phyloP scores from a whole-genome alignment of 2,797 vertebrate species.

The Esox masquinongy region DNA sequence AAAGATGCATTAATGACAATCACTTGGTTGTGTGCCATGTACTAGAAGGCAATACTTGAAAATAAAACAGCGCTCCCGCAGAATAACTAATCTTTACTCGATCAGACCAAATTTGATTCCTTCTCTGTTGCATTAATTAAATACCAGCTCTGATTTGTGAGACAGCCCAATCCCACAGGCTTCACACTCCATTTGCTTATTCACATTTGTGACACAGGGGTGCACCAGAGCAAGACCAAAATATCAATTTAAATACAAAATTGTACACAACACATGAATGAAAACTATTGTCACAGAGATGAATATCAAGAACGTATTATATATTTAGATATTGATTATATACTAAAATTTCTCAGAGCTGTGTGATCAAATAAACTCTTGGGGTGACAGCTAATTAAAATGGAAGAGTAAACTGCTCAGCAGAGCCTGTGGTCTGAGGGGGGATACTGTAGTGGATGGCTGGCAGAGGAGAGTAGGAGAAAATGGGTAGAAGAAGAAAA shows the following conservation, averaged over 20 bases:
- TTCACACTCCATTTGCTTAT: conserved; percentile 60
- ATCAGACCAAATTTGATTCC: conserved; percentile 42
- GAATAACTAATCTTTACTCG: conserved; percentile 38
- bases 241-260: conserved; percentile 54
- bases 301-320: background rate
- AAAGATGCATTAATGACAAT: background rate
- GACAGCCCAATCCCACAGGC: conserved; percentile 53
- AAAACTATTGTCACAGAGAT: conserved; percentile 20
- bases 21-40: background rate
- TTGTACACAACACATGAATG: conserved; percentile 40
- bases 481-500: background rate
- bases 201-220: conserved; percentile 52
- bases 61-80: background rate
- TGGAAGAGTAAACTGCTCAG: conserved; percentile 39
- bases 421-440: conserved; percentile 39
- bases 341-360: conserved; percentile 38
- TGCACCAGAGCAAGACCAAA: conserved; percentile 40
- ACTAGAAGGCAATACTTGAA: background rate
- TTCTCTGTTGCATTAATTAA: conserved; percentile 63
- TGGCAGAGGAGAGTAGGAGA: conserved; percentile 10
- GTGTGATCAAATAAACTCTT: conserved; percentile 45
- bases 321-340: conserved; percentile 32
- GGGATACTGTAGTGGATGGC: conserved; percentile 2
- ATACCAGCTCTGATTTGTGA: conserved; percentile 57
- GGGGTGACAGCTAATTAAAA: conserved; percentile 55